Evolutionary conservation across 2,888 invertebrate genomes (phyloP).

Genomic region (Drosophila engyochracea): DNA sequence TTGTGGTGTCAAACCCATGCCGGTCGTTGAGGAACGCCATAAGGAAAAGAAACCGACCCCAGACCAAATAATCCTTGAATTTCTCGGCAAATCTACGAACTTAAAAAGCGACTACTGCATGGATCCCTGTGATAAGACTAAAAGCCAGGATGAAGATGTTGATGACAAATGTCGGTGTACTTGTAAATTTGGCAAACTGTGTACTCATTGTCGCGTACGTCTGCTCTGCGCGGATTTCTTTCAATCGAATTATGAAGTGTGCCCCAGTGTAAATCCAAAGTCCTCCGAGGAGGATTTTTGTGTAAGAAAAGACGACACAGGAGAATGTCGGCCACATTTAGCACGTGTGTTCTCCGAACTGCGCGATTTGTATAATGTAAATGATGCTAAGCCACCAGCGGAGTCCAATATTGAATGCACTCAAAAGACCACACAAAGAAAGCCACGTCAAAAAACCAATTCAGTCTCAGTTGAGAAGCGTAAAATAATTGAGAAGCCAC

Average conservation of each 20-base stretch:
- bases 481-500: background rate
- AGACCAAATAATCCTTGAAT: conserved; percentile 77
- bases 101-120: conserved; percentile 47
- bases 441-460: background rate
- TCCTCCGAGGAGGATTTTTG: conserved; percentile 64
- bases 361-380: conserved; percentile 74
- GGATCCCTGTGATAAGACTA: conserved; percentile 47
- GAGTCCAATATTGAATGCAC: background rate
- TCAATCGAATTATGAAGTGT: conserved; percentile 11
- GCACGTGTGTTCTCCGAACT: conserved; percentile 80
- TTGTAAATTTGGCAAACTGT: conserved; percentile 69
- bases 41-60: conserved; percentile 72
- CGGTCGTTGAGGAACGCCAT: conserved; percentile 69
- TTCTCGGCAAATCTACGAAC: conserved; percentile 53
- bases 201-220: conserved; percentile 77
- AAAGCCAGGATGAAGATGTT: background rate
- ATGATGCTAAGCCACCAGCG: conserved; percentile 48
- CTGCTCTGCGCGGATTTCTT: conserved; percentile 69
- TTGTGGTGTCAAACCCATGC: conserved; percentile 82
- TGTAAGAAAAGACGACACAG: conserved; percentile 48
- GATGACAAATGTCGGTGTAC: conserved; percentile 59
- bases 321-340: conserved; percentile 76
- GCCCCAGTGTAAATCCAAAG: conserved; percentile 45
- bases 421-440: background rate
- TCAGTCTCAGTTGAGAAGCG: background rate